Conservation (phyloP, 2,113 vertebrate species). For the Apus apus region DNA sequence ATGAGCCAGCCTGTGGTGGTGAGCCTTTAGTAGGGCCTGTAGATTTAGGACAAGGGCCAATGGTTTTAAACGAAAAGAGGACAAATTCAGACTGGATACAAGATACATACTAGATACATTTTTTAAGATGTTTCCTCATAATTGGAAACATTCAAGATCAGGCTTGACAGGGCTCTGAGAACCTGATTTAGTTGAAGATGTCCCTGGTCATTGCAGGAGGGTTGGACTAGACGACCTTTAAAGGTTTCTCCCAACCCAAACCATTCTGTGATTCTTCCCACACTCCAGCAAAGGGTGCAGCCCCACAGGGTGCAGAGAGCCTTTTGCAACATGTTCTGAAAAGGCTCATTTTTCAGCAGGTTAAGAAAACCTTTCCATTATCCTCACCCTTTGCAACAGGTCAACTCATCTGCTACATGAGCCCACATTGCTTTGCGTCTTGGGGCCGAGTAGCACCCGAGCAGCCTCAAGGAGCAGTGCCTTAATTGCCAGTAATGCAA, state of each 20-base stretch:
- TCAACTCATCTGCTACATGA: fast-evolving
- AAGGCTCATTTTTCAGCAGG: background rate
- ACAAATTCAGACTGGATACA: background rate
- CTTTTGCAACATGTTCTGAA: background rate
- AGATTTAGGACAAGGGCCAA: background rate
- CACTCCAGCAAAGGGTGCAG: background rate
- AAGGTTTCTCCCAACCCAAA: background rate
- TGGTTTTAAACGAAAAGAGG: background rate
- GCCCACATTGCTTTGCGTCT: fast-evolving
- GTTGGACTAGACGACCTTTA: background rate
- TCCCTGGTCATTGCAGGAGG: background rate
- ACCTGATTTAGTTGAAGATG: background rate
- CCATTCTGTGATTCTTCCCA: background rate
- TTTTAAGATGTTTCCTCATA: too few relatives aligned
- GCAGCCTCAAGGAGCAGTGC: background rate
- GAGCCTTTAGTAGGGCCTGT: background rate
- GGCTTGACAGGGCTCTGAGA: background rate
- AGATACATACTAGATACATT: background rate
- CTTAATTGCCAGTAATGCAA: slow-evolving; percentile 60
- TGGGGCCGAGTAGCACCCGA: background rate
- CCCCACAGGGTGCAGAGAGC: background rate
- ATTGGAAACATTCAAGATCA: background rate
- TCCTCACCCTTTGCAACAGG: background rate
- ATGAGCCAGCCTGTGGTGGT: background rate
- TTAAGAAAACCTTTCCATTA: background rate